phyloP scores from a whole-genome alignment of 2,113 vertebrate genomes.

The Eudyptes chrysolophus region DNA sequence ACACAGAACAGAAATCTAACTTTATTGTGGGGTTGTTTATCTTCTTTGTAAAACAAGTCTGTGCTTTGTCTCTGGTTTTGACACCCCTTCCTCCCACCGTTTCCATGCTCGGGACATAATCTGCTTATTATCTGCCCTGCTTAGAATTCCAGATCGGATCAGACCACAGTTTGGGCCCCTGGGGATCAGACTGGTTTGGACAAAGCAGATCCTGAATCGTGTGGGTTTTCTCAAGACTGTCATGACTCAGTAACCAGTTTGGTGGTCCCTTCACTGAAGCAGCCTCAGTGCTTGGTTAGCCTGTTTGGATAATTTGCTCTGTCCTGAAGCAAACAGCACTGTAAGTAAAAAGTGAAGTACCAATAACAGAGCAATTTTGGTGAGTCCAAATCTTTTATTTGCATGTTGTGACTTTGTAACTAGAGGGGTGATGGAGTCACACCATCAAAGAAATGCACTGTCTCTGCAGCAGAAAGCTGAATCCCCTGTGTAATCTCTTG shows the following conservation, averaged over 20 bases:
- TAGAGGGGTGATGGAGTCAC: background rate
- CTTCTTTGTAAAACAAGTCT: background rate
- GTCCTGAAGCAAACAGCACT: background rate
- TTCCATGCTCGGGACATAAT: slow-evolving; percentile 21
- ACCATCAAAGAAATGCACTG: background rate
- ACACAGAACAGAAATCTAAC: background rate
- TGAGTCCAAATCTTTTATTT: background rate
- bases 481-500: background rate
- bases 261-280: background rate
- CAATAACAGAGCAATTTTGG: background rate
- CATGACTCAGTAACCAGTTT: background rate
- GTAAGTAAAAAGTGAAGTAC: background rate
- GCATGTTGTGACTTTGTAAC: background rate
- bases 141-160: slow-evolving; percentile 52
- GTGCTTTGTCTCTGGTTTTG: background rate
- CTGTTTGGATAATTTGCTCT: background rate
- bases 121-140: slow-evolving; percentile 22
- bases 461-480: background rate
- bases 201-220: background rate
- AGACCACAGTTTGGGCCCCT: background rate
- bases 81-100: background rate
- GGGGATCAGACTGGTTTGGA: background rate
- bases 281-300: background rate
- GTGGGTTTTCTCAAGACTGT: background rate
- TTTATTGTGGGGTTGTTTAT: background rate